Evolutionary conservation across 1,140 invertebrate genomes (phyloP).

Genomic region (Drosophila nasuta): DNA sequence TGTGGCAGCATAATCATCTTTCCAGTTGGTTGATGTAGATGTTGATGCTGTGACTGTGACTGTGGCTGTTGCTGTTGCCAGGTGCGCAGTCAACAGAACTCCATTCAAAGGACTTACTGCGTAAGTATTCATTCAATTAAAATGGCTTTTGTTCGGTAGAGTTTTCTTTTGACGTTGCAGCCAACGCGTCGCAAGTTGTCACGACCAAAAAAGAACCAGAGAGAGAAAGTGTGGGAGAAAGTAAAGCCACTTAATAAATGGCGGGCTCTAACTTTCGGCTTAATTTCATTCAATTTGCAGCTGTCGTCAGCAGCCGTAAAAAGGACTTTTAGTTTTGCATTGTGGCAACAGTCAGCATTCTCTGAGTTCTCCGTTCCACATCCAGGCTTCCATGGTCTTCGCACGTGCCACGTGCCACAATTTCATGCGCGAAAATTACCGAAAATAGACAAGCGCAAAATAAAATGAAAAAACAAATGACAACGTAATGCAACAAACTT

Average conservation of each 20-base stretch:
- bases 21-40: constrained; percentile 42
- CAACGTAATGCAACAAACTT: not conserved
- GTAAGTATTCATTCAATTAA: constrained; percentile 64
- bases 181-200: constrained; percentile 5
- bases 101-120: constrained; percentile 35
- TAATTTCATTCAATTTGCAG: constrained; percentile 80
- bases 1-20: constrained; percentile 56
- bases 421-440: constrained; percentile 34
- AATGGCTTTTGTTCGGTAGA: constrained; percentile 45
- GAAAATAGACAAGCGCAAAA: constrained; percentile 19
- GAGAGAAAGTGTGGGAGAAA: not conserved
- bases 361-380: not conserved
- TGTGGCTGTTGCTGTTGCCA: constrained; percentile 46
- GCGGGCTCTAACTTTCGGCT: constrained; percentile 65
- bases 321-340: constrained; percentile 78
- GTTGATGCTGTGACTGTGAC: constrained; percentile 11
- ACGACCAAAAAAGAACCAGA: constrained; percentile 5
- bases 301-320: constrained; percentile 81
- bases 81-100: constrained; percentile 13
- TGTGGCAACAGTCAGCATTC: constrained; percentile 46
- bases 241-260: constrained; percentile 74
- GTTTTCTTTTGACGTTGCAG: constrained; percentile 31
- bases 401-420: constrained; percentile 26
- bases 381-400: not conserved
- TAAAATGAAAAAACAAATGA: constrained; percentile 7